Conservation (phyloP, 1,140 invertebrate genomes). For the Solen grandis region DNA sequence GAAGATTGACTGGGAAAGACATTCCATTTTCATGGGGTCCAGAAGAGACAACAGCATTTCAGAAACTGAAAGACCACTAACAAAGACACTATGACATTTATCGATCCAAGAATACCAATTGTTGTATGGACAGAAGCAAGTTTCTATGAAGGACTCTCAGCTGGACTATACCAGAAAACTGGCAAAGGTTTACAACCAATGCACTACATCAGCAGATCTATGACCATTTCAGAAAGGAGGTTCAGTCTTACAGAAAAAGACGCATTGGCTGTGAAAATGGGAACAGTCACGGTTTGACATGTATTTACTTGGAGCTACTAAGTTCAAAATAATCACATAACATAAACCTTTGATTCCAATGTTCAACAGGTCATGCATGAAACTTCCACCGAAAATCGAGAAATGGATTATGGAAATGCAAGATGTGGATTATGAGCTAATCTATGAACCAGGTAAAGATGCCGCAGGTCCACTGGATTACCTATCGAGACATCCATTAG, state of each 20-base stretch:
- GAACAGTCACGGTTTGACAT: slow-evolving; percentile 40
- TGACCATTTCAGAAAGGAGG: slow-evolving; percentile 72
- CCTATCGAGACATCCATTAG: slow-evolving; percentile 52
- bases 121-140: slow-evolving; percentile 79
- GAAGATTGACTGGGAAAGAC: slow-evolving; percentile 35
- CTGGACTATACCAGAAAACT: slow-evolving; percentile 72
- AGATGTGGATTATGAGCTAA: slow-evolving; percentile 39
- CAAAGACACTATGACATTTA: slow-evolving; percentile 49
- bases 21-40: slow-evolving; percentile 45
- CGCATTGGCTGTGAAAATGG: slow-evolving; percentile 64
- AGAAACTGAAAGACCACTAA: slow-evolving; percentile 57
- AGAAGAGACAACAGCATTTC: slow-evolving; percentile 58
- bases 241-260: slow-evolving; percentile 81
- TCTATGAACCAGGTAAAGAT: slow-evolving; percentile 38
- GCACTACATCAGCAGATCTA: too few relatives aligned
- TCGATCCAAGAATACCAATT: slow-evolving; percentile 61
- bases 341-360: slow-evolving; percentile 31
- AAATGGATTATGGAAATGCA: slow-evolving; percentile 38
- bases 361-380: slow-evolving; percentile 29
- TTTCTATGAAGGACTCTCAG: slow-evolving; percentile 79
- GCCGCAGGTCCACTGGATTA: slow-evolving; percentile 61
- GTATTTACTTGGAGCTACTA: slow-evolving; percentile 59
- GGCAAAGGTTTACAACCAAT: too few relatives aligned
- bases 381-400: slow-evolving; percentile 8
- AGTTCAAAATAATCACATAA: slow-evolving; percentile 50